Percentiles rank a stretch among this genome's conserved stretches.
phyloP scores from a whole-genome alignment of 2,113 vertebrate species.

The Rhinopomastus cyanomelas region DNA sequence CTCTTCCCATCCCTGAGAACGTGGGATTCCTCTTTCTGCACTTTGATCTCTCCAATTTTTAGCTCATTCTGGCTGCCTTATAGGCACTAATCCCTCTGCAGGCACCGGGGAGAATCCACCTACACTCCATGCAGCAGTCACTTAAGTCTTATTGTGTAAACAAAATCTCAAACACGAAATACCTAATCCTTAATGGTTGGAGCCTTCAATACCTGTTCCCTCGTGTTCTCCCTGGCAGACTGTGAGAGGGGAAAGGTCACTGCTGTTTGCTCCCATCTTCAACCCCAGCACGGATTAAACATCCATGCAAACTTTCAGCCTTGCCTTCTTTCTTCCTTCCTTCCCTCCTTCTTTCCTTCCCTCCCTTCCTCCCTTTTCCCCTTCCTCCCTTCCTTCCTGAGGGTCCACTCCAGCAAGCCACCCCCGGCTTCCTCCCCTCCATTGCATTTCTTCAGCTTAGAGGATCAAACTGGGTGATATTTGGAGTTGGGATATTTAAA shows the following conservation, averaged over 20 bases:
- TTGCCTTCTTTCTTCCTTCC: neutral
- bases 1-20: neutral
- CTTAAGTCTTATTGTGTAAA: slow-evolving; percentile 63
- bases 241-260: neutral
- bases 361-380: no score
- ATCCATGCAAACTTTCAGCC: neutral
- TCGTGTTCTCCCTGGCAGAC: neutral
- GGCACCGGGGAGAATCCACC: slow-evolving; percentile 62
- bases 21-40: slow-evolving; percentile 30
- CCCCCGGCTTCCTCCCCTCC: neutral
- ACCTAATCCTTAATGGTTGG: slow-evolving; percentile 22
- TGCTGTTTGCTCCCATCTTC: slow-evolving; percentile 9
- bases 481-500: slow-evolving; percentile 63
- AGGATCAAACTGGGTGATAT: slow-evolving; percentile 56
- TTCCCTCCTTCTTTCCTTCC: no score
- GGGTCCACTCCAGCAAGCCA: fast-evolving
- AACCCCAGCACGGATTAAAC: neutral
- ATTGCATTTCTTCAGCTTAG: slow-evolving; percentile 50
- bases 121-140: slow-evolving; percentile 55
- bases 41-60: slow-evolving; percentile 56
- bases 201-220: neutral
- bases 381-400: neutral
- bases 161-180: slow-evolving; percentile 59
- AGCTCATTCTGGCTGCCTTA: slow-evolving; percentile 49
- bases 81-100: slow-evolving; percentile 64